These are phyloP conservation scores for Sarcophaga caerulescens DNA, from an alignment of 2,888 invertebrate genomes.

Conservation along the genomic window DNA sequence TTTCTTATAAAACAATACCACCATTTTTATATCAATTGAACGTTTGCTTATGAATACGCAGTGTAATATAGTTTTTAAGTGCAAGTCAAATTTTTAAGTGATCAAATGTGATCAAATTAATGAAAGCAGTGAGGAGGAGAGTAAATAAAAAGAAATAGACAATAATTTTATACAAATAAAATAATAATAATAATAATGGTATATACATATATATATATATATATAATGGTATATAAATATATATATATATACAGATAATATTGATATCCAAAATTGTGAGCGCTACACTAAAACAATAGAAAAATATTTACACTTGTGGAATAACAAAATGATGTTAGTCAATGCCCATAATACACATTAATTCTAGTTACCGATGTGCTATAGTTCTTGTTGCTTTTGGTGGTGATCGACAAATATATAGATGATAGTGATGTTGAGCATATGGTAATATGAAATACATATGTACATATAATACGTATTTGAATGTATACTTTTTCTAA, in stretches of 20 bases:
- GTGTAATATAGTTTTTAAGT: not conserved
- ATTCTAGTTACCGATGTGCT: conserved; percentile 33
- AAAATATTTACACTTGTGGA: conserved; percentile 44
- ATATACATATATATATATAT: no score
- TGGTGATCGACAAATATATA: conserved; percentile 21
- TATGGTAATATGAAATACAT: conserved; percentile 1
- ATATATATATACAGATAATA: no score
- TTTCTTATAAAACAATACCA: not conserved
- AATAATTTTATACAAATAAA: not conserved
- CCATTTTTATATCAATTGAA: not conserved
- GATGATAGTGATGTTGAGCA: conserved; percentile 52
- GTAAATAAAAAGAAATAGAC: conserved; percentile 14
- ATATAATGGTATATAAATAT: no score
- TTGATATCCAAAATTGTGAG: conserved; percentile 62
- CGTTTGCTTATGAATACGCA: not conserved
- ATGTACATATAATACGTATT: not conserved
- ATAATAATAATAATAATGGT: conserved; percentile 12
- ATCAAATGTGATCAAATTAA: not conserved
- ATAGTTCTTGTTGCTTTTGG: conserved; percentile 37
- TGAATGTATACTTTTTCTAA: conserved; percentile 53
- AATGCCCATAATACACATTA: conserved; percentile 14
- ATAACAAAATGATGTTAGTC: conserved; percentile 2
- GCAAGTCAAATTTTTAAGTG: not conserved
- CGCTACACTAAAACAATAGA: conserved; percentile 64
- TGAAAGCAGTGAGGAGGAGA: not conserved